Evolutionary conservation across 30 jellyfish, hydroid and myxozoan species (phyloP).

Genomic region (Pseudorhiza aurosa): DNA sequence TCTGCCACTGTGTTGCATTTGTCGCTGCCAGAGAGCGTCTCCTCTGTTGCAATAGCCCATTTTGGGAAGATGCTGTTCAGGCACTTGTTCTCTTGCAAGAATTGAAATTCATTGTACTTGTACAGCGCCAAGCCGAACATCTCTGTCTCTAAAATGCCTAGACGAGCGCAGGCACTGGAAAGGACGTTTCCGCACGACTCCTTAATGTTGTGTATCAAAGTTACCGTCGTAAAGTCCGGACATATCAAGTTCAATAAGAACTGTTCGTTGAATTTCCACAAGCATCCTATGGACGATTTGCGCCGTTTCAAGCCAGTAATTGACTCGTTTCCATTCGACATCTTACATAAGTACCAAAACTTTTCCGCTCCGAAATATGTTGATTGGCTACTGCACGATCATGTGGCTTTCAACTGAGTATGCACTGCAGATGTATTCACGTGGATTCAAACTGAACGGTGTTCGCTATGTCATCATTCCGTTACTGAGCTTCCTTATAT

Average conservation of each 20-base stretch:
- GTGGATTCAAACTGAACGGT: too few species aligned
- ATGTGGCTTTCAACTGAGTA: too few species aligned
- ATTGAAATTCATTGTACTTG: slow-evolving; percentile 46
- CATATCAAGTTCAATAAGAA: slow-evolving; percentile 30
- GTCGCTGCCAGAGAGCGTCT: slow-evolving; percentile 40
- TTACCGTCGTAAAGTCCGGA: slow-evolving; percentile 34
- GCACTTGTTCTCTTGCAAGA: slow-evolving; percentile 40
- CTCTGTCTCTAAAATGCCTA: slow-evolving; percentile 41
- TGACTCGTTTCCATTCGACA: slow-evolving; percentile 5
- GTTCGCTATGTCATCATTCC: too few species aligned
- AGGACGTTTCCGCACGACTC: slow-evolving; percentile 53
- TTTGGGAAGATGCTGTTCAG: slow-evolving; percentile 46
- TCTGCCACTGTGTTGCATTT: slow-evolving; percentile 32
- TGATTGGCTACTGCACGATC: too few species aligned
- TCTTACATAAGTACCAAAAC: neutral
- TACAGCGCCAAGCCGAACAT: slow-evolving; percentile 35
- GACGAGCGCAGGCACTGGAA: slow-evolving; percentile 56
- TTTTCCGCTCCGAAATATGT: too few species aligned
- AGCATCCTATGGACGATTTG: slow-evolving; percentile 52
- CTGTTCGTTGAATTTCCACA: slow-evolving; percentile 58
- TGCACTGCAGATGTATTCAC: too few species aligned
- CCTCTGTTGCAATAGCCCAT: slow-evolving; percentile 57
- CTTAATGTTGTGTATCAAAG: slow-evolving; percentile 49
- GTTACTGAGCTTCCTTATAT: too few species aligned
- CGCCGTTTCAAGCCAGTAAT: slow-evolving; percentile 7